A percentile compares a stretch with the other conserved stretches of the same genome.
These are phyloP conservation scores for Cygnus olor DNA, from an alignment of 2,797 vertebrate species.

Conservation along the genomic window DNA sequence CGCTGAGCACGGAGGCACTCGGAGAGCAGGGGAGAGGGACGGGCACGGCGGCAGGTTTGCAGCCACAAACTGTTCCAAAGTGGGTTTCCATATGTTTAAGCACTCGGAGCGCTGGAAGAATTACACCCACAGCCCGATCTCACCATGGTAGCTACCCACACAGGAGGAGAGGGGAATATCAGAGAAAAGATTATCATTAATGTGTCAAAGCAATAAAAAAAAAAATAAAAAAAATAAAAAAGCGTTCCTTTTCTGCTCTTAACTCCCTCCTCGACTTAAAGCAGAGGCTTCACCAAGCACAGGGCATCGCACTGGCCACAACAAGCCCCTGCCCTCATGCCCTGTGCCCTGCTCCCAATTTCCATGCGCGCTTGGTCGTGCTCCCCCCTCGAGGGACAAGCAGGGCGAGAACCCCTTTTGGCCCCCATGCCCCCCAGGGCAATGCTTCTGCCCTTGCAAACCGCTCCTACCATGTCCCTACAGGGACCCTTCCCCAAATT, in stretches of 20 bases:
- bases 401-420: background rate
- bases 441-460: background rate
- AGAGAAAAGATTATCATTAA: slow-evolving; percentile 33
- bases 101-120: slow-evolving; percentile 53
- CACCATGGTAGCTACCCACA: slow-evolving; percentile 79
- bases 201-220: background rate
- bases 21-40: background rate
- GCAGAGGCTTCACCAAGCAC: background rate
- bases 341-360: background rate
- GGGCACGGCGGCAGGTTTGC: slow-evolving; percentile 18
- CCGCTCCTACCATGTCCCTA: background rate
- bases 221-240: background rate
- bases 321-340: too few species aligned
- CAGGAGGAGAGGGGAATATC: slow-evolving; percentile 20
- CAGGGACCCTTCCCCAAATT: background rate
- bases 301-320: background rate
- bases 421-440: rapidly evolving
- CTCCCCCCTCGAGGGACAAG: background rate
- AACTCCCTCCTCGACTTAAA: background rate
- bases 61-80: slow-evolving; percentile 64
- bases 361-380: rapidly evolving
- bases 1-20: background rate
- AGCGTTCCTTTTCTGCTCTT: background rate
- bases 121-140: slow-evolving; percentile 73
- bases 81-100: slow-evolving; percentile 69